These are phyloP conservation scores for Stictonetta naevosa DNA, from an alignment of 2,113 vertebrate species.

Conservation along the genomic window DNA sequence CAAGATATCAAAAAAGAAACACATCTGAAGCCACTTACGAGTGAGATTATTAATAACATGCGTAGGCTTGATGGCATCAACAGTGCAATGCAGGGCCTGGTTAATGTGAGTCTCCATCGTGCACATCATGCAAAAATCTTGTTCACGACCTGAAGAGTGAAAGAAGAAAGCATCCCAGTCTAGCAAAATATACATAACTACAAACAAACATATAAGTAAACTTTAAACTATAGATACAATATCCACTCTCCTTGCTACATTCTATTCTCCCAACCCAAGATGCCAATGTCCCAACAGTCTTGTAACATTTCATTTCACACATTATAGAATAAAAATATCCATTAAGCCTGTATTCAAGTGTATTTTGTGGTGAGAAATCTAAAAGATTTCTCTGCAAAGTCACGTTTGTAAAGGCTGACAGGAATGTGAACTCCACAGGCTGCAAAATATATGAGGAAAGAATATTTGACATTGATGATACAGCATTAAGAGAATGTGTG, in stretches of 20 bases:
- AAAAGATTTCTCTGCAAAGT: no score
- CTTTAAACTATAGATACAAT: background rate
- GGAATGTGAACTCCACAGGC: background rate
- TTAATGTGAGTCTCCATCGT: no score
- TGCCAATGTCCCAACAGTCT: background rate
- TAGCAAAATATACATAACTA: no score
- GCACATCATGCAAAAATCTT: no score
- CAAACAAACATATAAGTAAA: no score
- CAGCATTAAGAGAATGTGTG: background rate
- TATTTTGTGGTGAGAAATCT: no score
- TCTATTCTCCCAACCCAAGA: background rate
- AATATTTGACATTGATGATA: background rate
- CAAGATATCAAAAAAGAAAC: background rate
- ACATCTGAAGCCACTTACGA: constrained; percentile 76
- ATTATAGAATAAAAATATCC: background rate
- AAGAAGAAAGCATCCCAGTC: no score
- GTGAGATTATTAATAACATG: constrained; percentile 41
- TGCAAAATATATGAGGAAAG: background rate
- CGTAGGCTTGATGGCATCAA: no score
- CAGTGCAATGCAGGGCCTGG: no score
- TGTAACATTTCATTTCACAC: background rate
- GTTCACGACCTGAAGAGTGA: no score
- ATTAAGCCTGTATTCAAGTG: background rate
- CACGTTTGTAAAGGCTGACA: background rate
- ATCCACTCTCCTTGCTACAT: background rate